A percentile compares a stretch with the other conserved stretches of the same genome.
Evolutionary conservation across 2,113 vertebrate genomes (phyloP).

Genomic region (Pygoscelis adeliae): DNA sequence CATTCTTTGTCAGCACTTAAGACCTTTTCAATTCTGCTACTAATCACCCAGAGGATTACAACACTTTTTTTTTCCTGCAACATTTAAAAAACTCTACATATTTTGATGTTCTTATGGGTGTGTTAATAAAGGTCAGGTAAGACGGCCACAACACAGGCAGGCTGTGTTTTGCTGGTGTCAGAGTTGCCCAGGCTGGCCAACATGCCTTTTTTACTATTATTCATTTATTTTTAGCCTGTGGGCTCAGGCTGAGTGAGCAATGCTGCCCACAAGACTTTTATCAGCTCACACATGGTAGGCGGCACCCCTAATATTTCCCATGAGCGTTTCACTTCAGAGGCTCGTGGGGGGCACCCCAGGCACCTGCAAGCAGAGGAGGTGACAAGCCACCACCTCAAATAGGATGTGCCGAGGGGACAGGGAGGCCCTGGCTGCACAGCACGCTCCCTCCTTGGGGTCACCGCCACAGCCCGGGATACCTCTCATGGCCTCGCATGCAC

Average conservation of each 20-base stretch:
- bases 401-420: rapidly evolving
- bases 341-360: rapidly evolving
- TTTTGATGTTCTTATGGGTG: background rate
- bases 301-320: background rate
- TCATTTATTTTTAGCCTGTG: background rate
- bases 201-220: background rate
- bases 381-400: background rate
- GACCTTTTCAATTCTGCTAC: background rate
- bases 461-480: rapidly evolving
- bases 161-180: background rate
- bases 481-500: rapidly evolving
- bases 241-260: background rate
- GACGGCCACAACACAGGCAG: background rate
- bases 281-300: rapidly evolving
- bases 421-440: background rate
- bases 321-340: rapidly evolving
- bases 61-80: background rate
- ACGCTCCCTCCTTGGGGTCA: background rate
- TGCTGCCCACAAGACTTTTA: background rate
- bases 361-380: background rate
- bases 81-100: background rate
- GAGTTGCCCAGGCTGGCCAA: background rate
- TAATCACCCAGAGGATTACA: background rate
- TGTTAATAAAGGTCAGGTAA: background rate
- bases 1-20: background rate